Conservation (phyloP, 2,888 invertebrate genomes). For the Dione vanillae region DNA sequence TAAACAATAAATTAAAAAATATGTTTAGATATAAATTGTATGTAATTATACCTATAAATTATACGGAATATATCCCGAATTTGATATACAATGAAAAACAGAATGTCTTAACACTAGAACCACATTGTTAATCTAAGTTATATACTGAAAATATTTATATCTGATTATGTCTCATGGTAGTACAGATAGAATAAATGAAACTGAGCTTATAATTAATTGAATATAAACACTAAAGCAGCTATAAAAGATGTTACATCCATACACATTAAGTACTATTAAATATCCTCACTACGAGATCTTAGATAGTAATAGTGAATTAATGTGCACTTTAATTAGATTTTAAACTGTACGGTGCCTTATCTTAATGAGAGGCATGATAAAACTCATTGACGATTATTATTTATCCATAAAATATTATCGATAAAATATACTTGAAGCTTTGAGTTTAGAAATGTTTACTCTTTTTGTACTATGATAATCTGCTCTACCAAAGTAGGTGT, state of each 20-base stretch:
- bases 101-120: too few species aligned
- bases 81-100: too few species aligned
- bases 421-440: neutral
- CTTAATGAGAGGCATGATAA: conserved; percentile 66
- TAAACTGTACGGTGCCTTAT: conserved; percentile 66
- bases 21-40: too few species aligned
- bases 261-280: conserved; percentile 40
- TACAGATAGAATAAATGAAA: neutral
- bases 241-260: neutral
- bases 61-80: too few species aligned
- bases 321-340: conserved; percentile 75
- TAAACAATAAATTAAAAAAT: too few species aligned
- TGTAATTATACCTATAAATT: too few species aligned
- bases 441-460: neutral
- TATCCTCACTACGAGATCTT: conserved; percentile 63
- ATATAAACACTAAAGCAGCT: neutral
- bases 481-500: too few species aligned
- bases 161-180: neutral
- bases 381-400: conserved; percentile 63
- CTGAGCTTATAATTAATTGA: neutral
- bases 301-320: conserved; percentile 69
- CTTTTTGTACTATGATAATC: too few species aligned
- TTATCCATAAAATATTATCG: conserved; percentile 39
- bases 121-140: too few species aligned
- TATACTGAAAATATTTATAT: too few species aligned